phyloP scores from a whole-genome alignment of 2,113 vertebrate genomes.

The Uria aalge region DNA sequence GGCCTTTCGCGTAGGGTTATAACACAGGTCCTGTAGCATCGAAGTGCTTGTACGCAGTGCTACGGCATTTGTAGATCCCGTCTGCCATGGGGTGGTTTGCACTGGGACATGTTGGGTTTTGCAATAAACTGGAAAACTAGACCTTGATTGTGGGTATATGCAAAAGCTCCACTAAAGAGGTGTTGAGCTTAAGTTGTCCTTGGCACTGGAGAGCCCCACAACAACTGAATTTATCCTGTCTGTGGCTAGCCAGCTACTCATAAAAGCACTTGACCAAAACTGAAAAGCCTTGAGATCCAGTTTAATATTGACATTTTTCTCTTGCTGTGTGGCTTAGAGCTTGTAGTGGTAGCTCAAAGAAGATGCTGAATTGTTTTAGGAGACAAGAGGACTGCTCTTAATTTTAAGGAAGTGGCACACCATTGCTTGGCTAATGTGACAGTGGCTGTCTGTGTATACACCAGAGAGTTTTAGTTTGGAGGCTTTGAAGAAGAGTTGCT shows the following conservation, averaged over 20 bases:
- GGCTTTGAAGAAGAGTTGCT: background rate
- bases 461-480: background rate
- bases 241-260: background rate
- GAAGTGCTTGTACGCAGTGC: fast-evolving
- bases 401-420: background rate
- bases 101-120: background rate
- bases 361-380: background rate
- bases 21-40: background rate
- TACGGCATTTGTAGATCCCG: fast-evolving
- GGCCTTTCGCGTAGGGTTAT: fast-evolving
- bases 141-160: background rate
- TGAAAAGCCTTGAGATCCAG: background rate
- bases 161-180: background rate
- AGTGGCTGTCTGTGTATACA: background rate
- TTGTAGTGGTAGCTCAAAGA: background rate
- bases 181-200: background rate
- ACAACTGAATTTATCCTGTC: background rate
- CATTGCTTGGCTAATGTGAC: background rate
- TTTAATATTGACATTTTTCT: background rate
- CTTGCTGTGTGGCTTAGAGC: background rate
- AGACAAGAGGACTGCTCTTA: background rate
- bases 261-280: background rate
- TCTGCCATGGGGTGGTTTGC: background rate
- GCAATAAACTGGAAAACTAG: background rate
- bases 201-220: background rate